Evolutionary conservation across 2,888 invertebrate species (phyloP).

Genomic region (Arrhopalites spinosus): DNA sequence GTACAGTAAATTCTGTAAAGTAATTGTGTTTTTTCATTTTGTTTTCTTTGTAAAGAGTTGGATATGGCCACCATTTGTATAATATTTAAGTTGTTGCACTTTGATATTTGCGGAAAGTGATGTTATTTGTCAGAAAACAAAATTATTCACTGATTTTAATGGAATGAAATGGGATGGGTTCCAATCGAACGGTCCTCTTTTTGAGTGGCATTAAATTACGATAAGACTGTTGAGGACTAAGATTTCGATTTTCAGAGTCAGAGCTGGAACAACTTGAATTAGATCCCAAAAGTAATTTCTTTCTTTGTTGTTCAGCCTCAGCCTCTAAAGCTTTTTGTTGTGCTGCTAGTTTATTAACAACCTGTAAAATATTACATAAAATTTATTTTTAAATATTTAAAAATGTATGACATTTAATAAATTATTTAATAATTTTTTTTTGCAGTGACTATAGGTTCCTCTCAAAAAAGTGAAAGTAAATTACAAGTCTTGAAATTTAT

Average conservation of each 20-base stretch:
- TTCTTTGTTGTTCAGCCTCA: conserved; percentile 40
- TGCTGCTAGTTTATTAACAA: conserved; percentile 48
- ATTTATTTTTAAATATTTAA: background rate
- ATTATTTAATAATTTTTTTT: background rate
- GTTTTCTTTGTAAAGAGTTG: too few species aligned
- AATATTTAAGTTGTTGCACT: too few species aligned
- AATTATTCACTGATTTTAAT: background rate
- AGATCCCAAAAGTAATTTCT: background rate
- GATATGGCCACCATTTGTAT: too few species aligned
- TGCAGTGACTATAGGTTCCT: background rate
- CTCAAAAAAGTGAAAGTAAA: background rate
- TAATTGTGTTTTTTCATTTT: too few species aligned
- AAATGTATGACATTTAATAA: background rate
- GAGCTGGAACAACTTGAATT: background rate
- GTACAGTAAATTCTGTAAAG: too few species aligned
- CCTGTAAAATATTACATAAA: conserved; percentile 37
- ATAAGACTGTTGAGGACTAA: background rate
- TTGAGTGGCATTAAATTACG: conserved; percentile 29
- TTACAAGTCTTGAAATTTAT: too few species aligned
- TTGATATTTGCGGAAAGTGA: too few species aligned
- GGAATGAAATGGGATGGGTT: conserved; percentile 18
- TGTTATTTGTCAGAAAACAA: too few species aligned
- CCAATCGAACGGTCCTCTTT: conserved; percentile 22
- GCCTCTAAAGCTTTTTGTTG: conserved; percentile 52
- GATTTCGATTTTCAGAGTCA: conserved; percentile 10